These are phyloP conservation scores for Phytoseiulus persimilis DNA, from an alignment of 2,888 invertebrate genomes.

Conservation along the genomic window DNA sequence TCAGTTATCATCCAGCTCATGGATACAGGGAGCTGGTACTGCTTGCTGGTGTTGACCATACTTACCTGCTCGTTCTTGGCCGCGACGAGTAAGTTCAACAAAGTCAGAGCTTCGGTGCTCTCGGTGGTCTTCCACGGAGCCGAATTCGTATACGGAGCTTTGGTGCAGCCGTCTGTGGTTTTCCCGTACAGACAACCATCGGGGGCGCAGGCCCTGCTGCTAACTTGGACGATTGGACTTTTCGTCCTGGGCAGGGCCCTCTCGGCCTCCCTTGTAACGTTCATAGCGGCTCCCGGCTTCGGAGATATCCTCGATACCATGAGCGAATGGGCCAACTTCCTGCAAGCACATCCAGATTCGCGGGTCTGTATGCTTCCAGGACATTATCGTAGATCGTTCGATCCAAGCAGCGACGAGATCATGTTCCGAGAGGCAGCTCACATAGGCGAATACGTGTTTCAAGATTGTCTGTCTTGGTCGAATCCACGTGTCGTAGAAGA, in stretches of 20 bases:
- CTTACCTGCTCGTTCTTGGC: background rate
- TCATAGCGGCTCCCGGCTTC: background rate
- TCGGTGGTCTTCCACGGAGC: background rate
- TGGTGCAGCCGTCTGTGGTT: background rate
- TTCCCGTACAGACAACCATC: background rate
- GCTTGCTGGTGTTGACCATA: background rate
- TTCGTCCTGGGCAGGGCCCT: background rate
- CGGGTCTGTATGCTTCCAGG: background rate
- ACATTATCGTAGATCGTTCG: background rate
- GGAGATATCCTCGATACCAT: background rate
- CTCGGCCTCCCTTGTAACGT: background rate
- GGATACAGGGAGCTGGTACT: background rate
- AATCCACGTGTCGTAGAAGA: background rate
- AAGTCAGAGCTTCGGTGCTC: background rate
- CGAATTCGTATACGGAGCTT: background rate
- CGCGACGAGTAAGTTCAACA: background rate
- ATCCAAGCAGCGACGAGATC: background rate
- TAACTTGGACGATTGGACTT: background rate
- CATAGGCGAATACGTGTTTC: background rate
- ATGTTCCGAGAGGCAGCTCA: background rate
- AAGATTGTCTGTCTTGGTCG: background rate
- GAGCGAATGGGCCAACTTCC: background rate
- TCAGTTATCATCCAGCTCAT: background rate
- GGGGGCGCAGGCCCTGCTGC: background rate
- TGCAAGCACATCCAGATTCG: background rate